Conservation (phyloP, 2,113 vertebrate species). For the Megaleporinus macrocephalus region DNA sequence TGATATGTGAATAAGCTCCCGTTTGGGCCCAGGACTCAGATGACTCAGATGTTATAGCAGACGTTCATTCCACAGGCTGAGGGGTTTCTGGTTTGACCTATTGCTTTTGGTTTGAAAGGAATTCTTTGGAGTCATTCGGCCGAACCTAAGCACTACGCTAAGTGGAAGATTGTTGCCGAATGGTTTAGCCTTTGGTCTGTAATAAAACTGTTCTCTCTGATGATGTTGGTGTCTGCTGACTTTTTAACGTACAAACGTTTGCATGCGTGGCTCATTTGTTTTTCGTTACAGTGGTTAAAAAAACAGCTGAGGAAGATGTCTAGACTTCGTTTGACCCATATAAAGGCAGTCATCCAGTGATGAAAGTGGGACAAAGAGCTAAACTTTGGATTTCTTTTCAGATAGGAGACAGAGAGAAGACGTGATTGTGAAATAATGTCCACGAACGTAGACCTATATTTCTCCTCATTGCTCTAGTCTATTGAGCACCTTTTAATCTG, state of each 20-base stretch:
- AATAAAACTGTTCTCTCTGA: neutral
- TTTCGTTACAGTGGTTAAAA: constrained; percentile 1
- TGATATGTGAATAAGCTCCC: neutral
- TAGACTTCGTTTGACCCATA: neutral
- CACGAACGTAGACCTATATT: neutral
- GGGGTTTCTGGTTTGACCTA: constrained; percentile 7
- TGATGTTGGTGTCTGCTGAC: neutral
- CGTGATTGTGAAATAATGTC: neutral
- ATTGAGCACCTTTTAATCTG: constrained; percentile 28
- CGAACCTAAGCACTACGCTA: neutral
- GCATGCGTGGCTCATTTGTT: neutral
- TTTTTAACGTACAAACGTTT: neutral
- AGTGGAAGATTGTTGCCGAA: neutral
- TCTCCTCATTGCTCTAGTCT: neutral
- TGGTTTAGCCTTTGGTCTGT: neutral
- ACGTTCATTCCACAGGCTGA: neutral
- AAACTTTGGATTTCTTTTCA: neutral
- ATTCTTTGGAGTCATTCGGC: constrained; percentile 28
- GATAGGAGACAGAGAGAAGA: neutral
- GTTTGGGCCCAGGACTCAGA: neutral
- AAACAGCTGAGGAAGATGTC: neutral
- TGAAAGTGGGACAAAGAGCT: neutral
- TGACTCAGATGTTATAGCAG: constrained; percentile 10
- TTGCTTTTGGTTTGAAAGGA: constrained; percentile 1
- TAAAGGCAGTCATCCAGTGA: neutral